Evolutionary conservation across 2,888 invertebrate genomes (phyloP), one percentile per base, ranked within the genome.

Genomic region (Tinea trinotella): DNA sequence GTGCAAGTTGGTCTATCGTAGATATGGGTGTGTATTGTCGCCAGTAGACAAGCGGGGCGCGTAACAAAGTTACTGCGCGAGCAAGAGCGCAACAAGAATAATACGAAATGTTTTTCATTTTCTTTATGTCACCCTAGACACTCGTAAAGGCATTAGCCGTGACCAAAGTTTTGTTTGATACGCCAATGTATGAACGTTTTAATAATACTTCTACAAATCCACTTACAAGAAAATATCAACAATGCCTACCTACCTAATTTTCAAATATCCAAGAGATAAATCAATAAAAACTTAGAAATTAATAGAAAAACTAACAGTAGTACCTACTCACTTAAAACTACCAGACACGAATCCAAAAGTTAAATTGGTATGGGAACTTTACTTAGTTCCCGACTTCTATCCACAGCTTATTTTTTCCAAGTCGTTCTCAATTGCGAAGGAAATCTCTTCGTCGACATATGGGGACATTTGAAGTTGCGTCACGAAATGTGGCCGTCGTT

Each of bases 81-180:
- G 73, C 70, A 80, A 82, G 76, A 79, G 82, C 84, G 79, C 85
- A 86, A 85, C 85, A 87, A 87, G 87, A 87, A 87, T 87, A 87
- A 87, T 85, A 87, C 85, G 87, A 86, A 90, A 91, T 92, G 91
- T 92, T 92, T 92, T 93, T 92, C 92, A 93, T 93, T 93, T 92
- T 92, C 92, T 92, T 92, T 92, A 92, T 92, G 91, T 91, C 90
- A 91, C 92, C 92, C 92, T 81, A 88, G 92, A 89, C 89, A 90
- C 90, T 91, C 92, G 90, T 93, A 92, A 92, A 92, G 88, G 91
- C 92, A 92, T 93, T 93, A 92, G 91, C 90, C 92, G 90, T 92
- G 92, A 92, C 92, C 92, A 90, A 91, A 91, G 89, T 90, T 90
- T 86, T 84, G 85, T 86, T 86, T 86, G 84, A 85, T 86, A 85